Evolutionary conservation across 2,113 vertebrate genomes (phyloP), one percentile per base, ranked within the genome.

Genomic region (Psilopsiagon aurifrons): DNA sequence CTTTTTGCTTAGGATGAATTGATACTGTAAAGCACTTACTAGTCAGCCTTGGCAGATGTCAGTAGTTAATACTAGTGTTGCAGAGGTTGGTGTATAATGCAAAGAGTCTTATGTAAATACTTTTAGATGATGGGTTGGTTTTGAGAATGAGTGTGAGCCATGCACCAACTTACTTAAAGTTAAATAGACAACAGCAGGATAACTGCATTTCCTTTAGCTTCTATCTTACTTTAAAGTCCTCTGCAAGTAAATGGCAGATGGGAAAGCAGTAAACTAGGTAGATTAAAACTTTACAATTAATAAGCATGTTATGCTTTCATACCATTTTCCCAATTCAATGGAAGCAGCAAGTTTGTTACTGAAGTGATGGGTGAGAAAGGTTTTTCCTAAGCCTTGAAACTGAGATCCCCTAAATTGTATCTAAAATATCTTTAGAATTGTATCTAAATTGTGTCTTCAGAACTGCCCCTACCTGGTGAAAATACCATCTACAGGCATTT

Each of bases 21-120:
- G 97, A 97, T 98, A 98, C 97, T 98, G 98, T 98, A 98, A 98
- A 98, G 96, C 98, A 98, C 97, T 98, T 98, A 96, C 97, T 97
- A 97, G 97, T 97, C 98, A 98, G 98, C 98, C 95, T 98, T 98
- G 97, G 97, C 98, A 98, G 98, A 98, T 98, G 98, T 98, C 97
- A 97, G 97, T 98, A 98, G 98, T 98, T 98, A 98, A 98, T 98
- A 97, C 97, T 97, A 97, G 97, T 95, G 97, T 95, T 97, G 96
- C 97, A 97, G 97, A 97, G 97, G 97, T 98, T 97, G 94, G 88
- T 97, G 95, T 97, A 98, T 96, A 98, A 98, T 98, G 97, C 97
- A 96, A 80, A 98, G 97, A 98, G 92, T 97, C 97, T 97, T 98
- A 98, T 90, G 87, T 98, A 98, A 98, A 98, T 98, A 98, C 97